A percentile compares a stretch with the other conserved stretches of the same genome.
These are phyloP conservation scores for Brachylomia viminalis DNA, from an alignment of 2,888 invertebrate species.

Conservation along the genomic window DNA sequence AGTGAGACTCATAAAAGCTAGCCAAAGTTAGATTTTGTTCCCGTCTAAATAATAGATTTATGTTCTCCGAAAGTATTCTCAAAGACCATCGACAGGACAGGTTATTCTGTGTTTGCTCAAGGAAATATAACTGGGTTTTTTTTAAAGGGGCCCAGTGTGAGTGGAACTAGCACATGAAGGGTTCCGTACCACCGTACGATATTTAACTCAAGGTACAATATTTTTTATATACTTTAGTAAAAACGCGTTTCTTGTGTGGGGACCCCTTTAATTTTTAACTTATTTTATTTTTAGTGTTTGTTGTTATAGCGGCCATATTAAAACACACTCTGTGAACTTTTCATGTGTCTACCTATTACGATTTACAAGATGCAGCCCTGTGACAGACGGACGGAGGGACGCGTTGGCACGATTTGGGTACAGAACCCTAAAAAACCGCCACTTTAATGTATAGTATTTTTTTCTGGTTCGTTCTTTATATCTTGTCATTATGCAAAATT, in stretches of 20 bases:
- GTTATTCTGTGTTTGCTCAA: neutral
- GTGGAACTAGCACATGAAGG: neutral
- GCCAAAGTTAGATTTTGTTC: constrained; percentile 31
- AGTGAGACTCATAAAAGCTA: constrained; percentile 20
- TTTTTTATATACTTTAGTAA: too few relatives aligned
- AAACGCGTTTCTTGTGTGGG: neutral
- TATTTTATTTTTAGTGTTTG: neutral
- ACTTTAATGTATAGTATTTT: constrained; percentile 2
- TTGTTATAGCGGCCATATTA: neutral
- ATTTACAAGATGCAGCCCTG: neutral
- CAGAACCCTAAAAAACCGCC: neutral
- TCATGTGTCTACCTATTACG: neutral
- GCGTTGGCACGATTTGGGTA: neutral
- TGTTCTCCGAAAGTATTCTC: constrained; percentile 21
- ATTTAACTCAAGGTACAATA: neutral
- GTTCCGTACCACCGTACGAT: neutral
- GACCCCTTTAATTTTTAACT: neutral
- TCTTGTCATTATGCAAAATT: constrained; percentile 33
- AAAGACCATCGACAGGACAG: neutral
- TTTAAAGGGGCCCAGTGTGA: neutral
- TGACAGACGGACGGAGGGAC: neutral
- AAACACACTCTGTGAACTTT: neutral
- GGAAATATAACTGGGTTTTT: constrained; percentile 12
- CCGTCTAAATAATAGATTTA: constrained; percentile 29
- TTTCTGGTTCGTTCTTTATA: constrained; percentile 19